Evolutionary conservation across 2,888 invertebrate genomes (phyloP), one percentile per base, ranked within the genome.

Genomic region (Scrobipalpa atriplicella): DNA sequence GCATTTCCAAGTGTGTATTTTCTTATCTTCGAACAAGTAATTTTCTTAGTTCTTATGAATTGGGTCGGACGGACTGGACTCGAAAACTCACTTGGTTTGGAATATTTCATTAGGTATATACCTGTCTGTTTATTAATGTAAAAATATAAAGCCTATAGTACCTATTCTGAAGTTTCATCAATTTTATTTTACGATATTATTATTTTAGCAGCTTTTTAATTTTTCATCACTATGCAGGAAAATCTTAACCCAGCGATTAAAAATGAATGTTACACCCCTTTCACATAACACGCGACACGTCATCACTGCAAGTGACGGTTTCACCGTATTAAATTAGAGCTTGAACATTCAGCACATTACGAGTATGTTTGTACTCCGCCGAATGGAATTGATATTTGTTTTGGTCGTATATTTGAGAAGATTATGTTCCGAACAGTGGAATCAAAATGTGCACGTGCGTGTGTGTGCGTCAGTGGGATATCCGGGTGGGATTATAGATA

Each of bases 371-470:
- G 68, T 70, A 68, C 74, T 70, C 75, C 70, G 73, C 72, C 78
- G 76, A 76, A 83, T 85, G 83, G 82, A 81, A 84, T 84, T 83
- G 80, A 80, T 89, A 85, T 89, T 86, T 84, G 83, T 82, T 79
- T 79, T 79, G 82, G 80, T 75, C 78, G 77, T 82, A 84, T 85
- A 85, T 86, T 84, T 84, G 84, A 80, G 76, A 82, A 86, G 87
- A 85, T 87, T 84, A 86, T 85, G 84, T 86, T 85, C 79, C 81
- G 75, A 86, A 86, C 85, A 86, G 89, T 90, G 86, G 85, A 87
- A 89, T 89, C 87, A 86, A 82, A 88, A 86, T 85, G 85, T 83
- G 80, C 78, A 75, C 75, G 79, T 81, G 79, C 78, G 78, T 70
- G 74, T 75, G 82, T 77, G 79, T 77, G 80, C 77, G 78, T 71